Percentiles rank a stretch among this genome's conserved stretches.
phyloP scores from a whole-genome alignment of 2,113 vertebrate genomes.

The Felis chaus region DNA sequence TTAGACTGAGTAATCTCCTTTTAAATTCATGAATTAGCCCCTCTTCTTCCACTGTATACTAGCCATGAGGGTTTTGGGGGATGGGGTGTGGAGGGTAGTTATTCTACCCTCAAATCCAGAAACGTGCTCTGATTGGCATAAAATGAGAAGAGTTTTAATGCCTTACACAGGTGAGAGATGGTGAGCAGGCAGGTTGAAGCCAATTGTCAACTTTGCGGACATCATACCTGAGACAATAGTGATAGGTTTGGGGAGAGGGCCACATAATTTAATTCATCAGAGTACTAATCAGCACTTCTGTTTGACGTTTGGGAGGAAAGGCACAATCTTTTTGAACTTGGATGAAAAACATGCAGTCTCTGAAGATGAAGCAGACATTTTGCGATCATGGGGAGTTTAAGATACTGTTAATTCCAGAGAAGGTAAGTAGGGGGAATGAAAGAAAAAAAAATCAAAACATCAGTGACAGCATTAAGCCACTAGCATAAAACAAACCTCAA shows the following conservation, averaged over 20 bases:
- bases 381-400: not conserved
- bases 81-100: not conserved
- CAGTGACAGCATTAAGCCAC: not conserved
- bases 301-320: not conserved
- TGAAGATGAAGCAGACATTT: not conserved
- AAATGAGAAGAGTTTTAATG: not conserved
- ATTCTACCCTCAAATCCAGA: not conserved
- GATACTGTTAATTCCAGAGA: not conserved
- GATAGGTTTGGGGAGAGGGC: not conserved
- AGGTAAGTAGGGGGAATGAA: not conserved
- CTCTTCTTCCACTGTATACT: not conserved
- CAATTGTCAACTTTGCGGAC: not conserved
- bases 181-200: not conserved
- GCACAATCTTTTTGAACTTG: not conserved
- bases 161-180: not conserved
- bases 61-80: not conserved
- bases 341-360: not conserved
- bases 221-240: not conserved
- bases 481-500: not conserved
- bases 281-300: not conserved
- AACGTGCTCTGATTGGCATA: not conserved
- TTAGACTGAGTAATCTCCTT: not conserved
- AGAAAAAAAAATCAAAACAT: not conserved
- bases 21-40: not conserved
- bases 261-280: not conserved